Evolutionary conservation across 2,888 invertebrate genomes (phyloP), one percentile per base, ranked within the genome.

Genomic region (Liodrosophila aerea): DNA sequence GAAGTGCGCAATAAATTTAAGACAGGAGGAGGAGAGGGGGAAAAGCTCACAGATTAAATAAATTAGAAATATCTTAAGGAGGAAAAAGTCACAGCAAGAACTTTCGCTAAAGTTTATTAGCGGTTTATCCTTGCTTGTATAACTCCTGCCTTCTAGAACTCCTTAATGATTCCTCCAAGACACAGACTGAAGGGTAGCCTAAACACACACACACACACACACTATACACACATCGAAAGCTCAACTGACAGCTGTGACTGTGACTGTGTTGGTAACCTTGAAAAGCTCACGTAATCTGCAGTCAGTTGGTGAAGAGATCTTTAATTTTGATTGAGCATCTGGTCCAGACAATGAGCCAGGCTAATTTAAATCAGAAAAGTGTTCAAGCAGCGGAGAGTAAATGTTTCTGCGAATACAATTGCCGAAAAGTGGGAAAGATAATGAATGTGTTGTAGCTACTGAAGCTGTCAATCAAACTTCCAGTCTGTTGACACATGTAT

Each of bases 361-460:
- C 72, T 59, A 78, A 87, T 87, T 87, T 73, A 73, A 84, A 82
- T 87, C 86, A 81, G 50, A 82, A 83, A 86, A 86, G 82, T 85
- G 86, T 85, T 86, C 82, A 40, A 60, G 64, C 76, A 76, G 56
- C 85, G 68, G 82, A 76, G 78, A 84, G 73, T 2, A 22, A 40
- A 7, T 57, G 50, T 15, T 73, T 70, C 56, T 4, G 22, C 43
- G 33, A 37, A 53, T 47, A 73, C 72, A 75, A 72, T 75, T 77
- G 71, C 72, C 66, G 50, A 71, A 70, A 73, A 71, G 46, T 69
- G 51, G 54, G 50, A 64, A 30, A 40, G 57, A 62, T 65, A 63
- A 54, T 57, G 58, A 61, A 62, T n/a, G n/a, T 67, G 65, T 34
- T 2, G 72, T 71, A 33, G 59, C 66, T 62, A 49, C 53, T 61